These are phyloP conservation scores for Ochotona curzoniae DNA, from an alignment of 2,113 vertebrate genomes.

Conservation along the genomic window DNA sequence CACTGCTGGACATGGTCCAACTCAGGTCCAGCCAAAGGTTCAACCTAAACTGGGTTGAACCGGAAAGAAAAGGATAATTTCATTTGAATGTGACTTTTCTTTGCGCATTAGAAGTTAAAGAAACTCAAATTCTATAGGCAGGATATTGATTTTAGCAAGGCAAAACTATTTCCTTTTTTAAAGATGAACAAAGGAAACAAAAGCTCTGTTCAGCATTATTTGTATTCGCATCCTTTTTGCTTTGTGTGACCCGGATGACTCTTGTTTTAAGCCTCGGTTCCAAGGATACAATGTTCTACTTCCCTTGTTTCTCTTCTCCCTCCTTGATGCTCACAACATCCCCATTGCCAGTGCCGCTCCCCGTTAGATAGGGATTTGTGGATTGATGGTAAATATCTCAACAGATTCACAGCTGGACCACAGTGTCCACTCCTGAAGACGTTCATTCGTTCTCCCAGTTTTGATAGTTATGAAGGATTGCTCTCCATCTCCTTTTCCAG, in stretches of 20 bases:
- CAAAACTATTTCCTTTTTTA: conserved; percentile 51
- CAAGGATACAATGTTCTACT: not conserved
- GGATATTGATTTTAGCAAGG: conserved; percentile 54
- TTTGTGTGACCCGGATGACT: not conserved
- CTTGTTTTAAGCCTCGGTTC: not conserved
- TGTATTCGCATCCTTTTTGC: not conserved
- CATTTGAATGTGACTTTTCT: conserved; percentile 21
- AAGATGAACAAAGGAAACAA: not conserved
- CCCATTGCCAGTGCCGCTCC: not conserved
- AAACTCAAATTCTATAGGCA: conserved; percentile 43
- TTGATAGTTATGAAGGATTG: not conserved
- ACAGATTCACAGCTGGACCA: not conserved
- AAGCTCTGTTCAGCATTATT: not conserved
- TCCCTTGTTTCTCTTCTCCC: not conserved
- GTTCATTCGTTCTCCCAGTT: not conserved
- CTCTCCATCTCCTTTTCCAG: not conserved
- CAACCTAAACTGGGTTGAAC: not conserved
- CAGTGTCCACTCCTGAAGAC: not conserved
- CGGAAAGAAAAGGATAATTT: not conserved
- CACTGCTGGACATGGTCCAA: not conserved
- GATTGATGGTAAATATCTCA: not conserved
- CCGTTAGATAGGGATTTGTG: not conserved
- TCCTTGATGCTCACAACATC: not conserved
- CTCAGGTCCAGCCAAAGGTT: conserved; percentile 30
- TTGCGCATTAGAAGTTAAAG: conserved; percentile 40